A percentile compares a stretch with the other conserved stretches of the same genome.
These are phyloP conservation scores for Electrona antarctica DNA, from an alignment of 2,113 vertebrate genomes.

Conservation along the genomic window DNA sequence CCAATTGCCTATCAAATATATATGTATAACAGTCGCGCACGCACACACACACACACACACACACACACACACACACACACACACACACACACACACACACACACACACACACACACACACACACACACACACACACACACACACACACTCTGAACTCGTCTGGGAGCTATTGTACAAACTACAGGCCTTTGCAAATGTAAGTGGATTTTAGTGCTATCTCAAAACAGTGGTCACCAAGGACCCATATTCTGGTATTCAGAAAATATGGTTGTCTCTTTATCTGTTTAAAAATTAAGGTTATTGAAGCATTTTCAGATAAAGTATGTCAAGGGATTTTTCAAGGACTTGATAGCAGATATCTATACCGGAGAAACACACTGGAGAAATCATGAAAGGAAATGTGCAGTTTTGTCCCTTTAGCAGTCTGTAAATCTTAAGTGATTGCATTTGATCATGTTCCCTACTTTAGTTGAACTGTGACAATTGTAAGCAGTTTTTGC, in stretches of 20 bases:
- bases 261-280: conserved; percentile 62
- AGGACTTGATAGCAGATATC: conserved; percentile 47
- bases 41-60: too few relatives aligned
- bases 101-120: too few relatives aligned
- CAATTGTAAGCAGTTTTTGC: too few relatives aligned
- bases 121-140: too few relatives aligned
- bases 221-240: conserved; percentile 69
- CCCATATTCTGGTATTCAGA: conserved; percentile 62
- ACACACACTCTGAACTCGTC: conserved; percentile 54
- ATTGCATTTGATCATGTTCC: background rate
- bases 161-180: conserved; percentile 56
- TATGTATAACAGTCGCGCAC: too few relatives aligned
- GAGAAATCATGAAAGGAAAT: conserved; percentile 4
- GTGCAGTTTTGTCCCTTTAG: conserved; percentile 19
- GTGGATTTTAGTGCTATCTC: conserved; percentile 59
- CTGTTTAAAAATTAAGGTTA: conserved; percentile 61
- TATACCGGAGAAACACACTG: background rate
- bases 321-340: conserved; percentile 63
- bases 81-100: too few relatives aligned
- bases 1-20: too few relatives aligned
- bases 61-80: too few relatives aligned
- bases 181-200: conserved; percentile 68
- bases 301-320: conserved; percentile 53
- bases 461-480: too few relatives aligned
- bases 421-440: background rate